phyloP scores from a whole-genome alignment of 2,888 invertebrate genomes.

The Trilocha varians region DNA sequence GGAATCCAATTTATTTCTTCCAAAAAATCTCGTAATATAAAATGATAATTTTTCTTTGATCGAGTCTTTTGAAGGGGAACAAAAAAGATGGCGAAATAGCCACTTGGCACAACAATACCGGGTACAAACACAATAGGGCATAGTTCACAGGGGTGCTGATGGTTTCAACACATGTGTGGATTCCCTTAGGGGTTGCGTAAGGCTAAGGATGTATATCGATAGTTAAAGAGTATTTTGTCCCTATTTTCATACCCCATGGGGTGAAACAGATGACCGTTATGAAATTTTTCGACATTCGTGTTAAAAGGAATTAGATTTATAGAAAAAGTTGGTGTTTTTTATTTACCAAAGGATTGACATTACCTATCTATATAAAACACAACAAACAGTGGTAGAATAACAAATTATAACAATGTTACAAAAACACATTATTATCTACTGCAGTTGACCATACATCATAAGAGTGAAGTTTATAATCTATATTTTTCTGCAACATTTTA shows the following conservation, averaged over 20 bases:
- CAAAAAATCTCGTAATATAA: constrained; percentile 1
- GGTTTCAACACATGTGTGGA: constrained; percentile 15
- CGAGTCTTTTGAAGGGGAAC: constrained; percentile 8
- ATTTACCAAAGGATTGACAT: too few relatives aligned
- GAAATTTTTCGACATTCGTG: neutral
- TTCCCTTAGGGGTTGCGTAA: neutral
- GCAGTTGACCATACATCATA: too few relatives aligned
- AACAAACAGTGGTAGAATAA: too few relatives aligned
- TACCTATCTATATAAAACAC: too few relatives aligned
- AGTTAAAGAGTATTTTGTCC: neutral
- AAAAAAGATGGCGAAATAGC: constrained; percentile 15
- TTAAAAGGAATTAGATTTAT: too few relatives aligned
- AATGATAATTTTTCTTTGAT: constrained; percentile 15
- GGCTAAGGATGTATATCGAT: neutral
- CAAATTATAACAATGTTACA: too few relatives aligned
- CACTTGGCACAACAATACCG: constrained; percentile 14
- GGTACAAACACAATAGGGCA: constrained; percentile 14
- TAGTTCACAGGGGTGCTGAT: constrained; percentile 15
- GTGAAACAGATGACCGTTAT: too few relatives aligned
- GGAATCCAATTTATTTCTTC: neutral
- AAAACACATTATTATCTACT: too few relatives aligned
- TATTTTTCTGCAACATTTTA: too few relatives aligned
- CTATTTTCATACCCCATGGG: too few relatives aligned
- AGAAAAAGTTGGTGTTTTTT: too few relatives aligned
- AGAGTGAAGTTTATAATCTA: too few relatives aligned